Evolutionary conservation across 92 coral and sea anemone genomes (phyloP), one percentile per base, ranked within the genome.

Genomic region (Palythoa grandiflora): DNA sequence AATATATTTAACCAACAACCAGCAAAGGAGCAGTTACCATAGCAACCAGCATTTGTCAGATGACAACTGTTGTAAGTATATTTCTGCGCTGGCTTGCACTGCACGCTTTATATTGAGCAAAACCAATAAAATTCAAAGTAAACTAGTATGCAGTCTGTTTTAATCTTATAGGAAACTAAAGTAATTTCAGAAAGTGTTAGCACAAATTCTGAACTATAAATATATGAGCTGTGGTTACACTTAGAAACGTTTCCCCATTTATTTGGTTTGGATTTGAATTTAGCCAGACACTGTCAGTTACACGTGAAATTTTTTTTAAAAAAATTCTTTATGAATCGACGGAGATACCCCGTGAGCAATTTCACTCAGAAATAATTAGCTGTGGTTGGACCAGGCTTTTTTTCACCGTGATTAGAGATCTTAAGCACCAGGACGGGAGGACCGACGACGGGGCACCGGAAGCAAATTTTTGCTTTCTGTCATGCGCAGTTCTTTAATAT

Each of bases 401-500:
- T 28, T 28, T 28, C 28, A 28, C 28, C 28, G 28, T 28, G 28
- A 28, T 28, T 28, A 28, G 28, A 28, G 28, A 28, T 28, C 28
- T 28, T 28, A 28, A 28, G 28, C 28, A 73, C 89, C 89, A 85
- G 39, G 83, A 85, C 73, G 89, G 83, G 73, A 87, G 89, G 71
- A 10, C 50, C 84, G 76, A 87, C 75, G 76, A 86, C 89, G 61
- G 59, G 83, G 89, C 59, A 86, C 84, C 83, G 89, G 84, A 86
- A 86, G 84, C 51, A 73, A 60, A 86, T 86, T 70, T 84, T 63
- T 73, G 59, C 63, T 68, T 83, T 65, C 73, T 50, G 73, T 63
- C 87, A 83, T 83, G 87, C 87, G 84, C 84, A 75, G 53, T 73
- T 52, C 72, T 51, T 74, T 48, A 52, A 28, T n/a, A 52, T 68